Percentiles rank a stretch among this genome's conserved stretches.
Evolutionary conservation across 2,888 invertebrate genomes (phyloP).

Genomic region (Petrophora chlorosata): DNA sequence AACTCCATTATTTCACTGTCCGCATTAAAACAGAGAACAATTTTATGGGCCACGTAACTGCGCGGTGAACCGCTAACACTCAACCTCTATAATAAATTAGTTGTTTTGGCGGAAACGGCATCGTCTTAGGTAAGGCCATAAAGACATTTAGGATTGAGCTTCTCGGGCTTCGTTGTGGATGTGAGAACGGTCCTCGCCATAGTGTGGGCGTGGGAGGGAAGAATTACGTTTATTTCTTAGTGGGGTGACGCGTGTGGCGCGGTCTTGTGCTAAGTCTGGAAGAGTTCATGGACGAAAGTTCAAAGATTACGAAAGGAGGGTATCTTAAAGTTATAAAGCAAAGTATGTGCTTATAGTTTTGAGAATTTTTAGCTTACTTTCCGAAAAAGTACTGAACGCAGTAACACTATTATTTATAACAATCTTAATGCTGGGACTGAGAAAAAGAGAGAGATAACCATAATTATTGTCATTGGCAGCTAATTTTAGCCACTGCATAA

Average conservation of each 20-base stretch:
- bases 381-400: no score
- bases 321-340: no score
- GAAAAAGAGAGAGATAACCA: no score
- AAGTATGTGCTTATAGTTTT: no score
- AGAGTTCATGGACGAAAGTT: no score
- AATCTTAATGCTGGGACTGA: neutral
- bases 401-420: no score
- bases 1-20: slow-evolving; percentile 15
- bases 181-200: slow-evolving; percentile 7
- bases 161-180: slow-evolving; percentile 35
- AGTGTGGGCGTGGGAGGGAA: slow-evolving; percentile 20
- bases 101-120: slow-evolving; percentile 61
- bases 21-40: slow-evolving; percentile 37
- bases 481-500: no score
- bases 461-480: no score
- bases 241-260: neutral
- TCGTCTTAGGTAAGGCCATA: slow-evolving; percentile 58
- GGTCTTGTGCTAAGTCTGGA: no score
- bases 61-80: slow-evolving; percentile 46
- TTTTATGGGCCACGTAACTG: slow-evolving; percentile 46
- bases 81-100: slow-evolving; percentile 59
- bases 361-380: no score
- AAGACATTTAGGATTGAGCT: slow-evolving; percentile 66
- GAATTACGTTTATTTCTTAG: slow-evolving; percentile 13
- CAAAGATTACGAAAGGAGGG: no score